phyloP scores from a whole-genome alignment of 2,113 vertebrate species.

The Pantherophis guttatus region DNA sequence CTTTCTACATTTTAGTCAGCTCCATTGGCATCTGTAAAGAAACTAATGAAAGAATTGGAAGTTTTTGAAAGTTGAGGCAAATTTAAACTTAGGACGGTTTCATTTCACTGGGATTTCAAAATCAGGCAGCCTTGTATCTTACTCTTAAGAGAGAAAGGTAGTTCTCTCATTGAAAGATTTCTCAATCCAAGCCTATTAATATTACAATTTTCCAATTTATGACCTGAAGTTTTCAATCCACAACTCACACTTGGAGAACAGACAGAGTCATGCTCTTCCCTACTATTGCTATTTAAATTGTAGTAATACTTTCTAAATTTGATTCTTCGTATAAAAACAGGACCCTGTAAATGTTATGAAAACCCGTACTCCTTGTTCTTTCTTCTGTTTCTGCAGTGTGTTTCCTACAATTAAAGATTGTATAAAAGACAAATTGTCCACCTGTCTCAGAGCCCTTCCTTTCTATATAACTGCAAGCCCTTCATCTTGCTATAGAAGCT shows the following conservation, averaged over 20 bases:
- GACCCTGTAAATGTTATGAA: not conserved
- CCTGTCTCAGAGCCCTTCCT: not conserved
- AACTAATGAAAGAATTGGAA: slow-evolving; percentile 23
- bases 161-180: not conserved
- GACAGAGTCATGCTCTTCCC: not conserved
- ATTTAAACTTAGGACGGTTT: not conserved
- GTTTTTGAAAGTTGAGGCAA: slow-evolving; percentile 13
- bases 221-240: not conserved
- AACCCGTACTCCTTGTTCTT: not conserved
- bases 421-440: not conserved
- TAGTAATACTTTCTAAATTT: not conserved
- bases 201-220: not conserved
- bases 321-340: not conserved
- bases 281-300: not conserved
- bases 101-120: not conserved
- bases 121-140: not conserved
- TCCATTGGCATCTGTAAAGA: slow-evolving; percentile 21
- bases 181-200: not conserved
- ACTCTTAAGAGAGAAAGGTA: not conserved
- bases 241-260: not conserved
- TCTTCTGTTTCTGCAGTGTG: not conserved
- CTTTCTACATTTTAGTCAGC: slow-evolving; percentile 15
- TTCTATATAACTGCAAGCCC: not conserved
- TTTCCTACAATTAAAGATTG: not conserved
- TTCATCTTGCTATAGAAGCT: slow-evolving; percentile 26